Base-by-base conservation (phyloP, 2,113 vertebrate genomes). In the Poicephalus gulielmi region DNA sequence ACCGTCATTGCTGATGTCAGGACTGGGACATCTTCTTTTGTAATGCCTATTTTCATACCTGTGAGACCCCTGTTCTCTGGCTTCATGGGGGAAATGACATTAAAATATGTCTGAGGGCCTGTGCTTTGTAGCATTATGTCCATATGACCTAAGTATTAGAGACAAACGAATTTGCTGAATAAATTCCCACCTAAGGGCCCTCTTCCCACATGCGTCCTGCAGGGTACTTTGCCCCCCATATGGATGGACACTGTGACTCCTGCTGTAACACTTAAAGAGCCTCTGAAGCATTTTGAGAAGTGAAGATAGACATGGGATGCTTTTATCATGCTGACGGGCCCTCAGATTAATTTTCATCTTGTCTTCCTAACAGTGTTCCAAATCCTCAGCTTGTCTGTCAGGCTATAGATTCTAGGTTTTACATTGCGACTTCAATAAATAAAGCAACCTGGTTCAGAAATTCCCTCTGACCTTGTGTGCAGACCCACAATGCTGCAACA, bases 1-100 rank as follows among this genome's bases (percentile, higher is more conserved):
- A 33, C 0, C 2, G 0, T 49, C 20, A 20, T 8, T 37, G 35
- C 28, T 30, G 14, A 17, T 19, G 53, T 20, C 30, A 35, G 33
- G 37, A 16, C 13, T 53, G 57, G 60, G 27, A 82, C 44, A 16
- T 44, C 13, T 17, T 18, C 39, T 28, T 70, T 41, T 55, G 20
- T 13, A 50, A 7, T 4, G 16, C 44, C 43, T 27, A 0, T 49
- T 19, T 15, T 20, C 53, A 37, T 6, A 50, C 6, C 23, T 9
- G 8, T 13, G 23, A 55, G 63, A 22, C 14, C 10, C 10, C 33
- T 68, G 17, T 77, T 39, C 20, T 39, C 20, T 25, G 7, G 5
- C 35, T 63, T 63, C 16, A 37, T 24, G n/a, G n/a, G 19, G 18
- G 9, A 55, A 86, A 55, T 4, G 16, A 10, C 33, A 8, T 46